Evolutionary conservation across 1,140 invertebrate genomes (phyloP).

Genomic region (Cardiocondyla obscurior): DNA sequence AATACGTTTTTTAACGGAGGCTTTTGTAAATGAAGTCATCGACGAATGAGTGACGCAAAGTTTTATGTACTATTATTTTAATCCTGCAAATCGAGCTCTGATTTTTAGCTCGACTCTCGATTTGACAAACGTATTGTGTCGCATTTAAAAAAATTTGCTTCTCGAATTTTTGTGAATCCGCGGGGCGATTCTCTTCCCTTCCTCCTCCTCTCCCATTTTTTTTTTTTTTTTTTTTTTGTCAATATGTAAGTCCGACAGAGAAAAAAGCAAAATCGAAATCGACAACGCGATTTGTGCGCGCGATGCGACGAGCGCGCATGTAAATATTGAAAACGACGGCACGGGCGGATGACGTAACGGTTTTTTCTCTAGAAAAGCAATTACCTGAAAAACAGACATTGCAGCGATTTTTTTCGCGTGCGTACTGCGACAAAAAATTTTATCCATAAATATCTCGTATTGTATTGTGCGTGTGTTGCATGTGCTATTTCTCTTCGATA

Average conservation of each 20-base stretch:
- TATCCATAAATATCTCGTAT: conserved; percentile 49
- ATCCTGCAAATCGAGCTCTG: not conserved
- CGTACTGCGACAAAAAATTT: conserved; percentile 26
- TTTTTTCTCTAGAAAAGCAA: conserved; percentile 53
- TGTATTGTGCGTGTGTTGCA: conserved; percentile 20
- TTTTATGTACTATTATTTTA: conserved; percentile 33
- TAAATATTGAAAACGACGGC: conserved; percentile 48
- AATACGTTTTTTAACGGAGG: no score
- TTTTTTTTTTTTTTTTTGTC: conserved; percentile 29
- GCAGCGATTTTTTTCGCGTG: conserved; percentile 42
- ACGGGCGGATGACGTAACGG: conserved; percentile 27
- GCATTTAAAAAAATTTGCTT: conserved; percentile 29
- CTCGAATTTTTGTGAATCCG: not conserved
- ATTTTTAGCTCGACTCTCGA: conserved; percentile 36
- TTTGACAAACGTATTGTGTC: conserved; percentile 29
- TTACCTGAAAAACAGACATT: conserved; percentile 50
- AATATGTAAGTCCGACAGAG: conserved; percentile 42
- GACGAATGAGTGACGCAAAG: conserved; percentile 1
- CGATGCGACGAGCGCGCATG: conserved; percentile 23
- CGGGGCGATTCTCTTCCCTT: no score
- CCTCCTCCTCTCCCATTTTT: no score
- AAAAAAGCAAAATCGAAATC: conserved; percentile 49
- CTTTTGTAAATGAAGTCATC: not conserved
- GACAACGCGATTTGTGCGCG: conserved; percentile 47
- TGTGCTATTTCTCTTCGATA: conserved; percentile 13